phyloP scores from a whole-genome alignment of 2,797 vertebrate genomes.

The Rhincodon typus region DNA sequence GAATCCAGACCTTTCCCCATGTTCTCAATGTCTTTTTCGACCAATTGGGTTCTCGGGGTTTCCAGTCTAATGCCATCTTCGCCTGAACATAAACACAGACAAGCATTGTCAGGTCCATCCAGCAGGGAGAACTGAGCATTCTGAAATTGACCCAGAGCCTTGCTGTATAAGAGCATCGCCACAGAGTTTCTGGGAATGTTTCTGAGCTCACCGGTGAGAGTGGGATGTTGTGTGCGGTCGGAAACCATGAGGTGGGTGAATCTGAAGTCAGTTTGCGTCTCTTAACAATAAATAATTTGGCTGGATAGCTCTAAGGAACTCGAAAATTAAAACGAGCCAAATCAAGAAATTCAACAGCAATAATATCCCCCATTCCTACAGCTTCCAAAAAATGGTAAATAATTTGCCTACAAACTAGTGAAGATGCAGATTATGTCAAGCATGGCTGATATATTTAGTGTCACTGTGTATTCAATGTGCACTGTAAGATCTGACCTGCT shows the following conservation, averaged over 20 bases:
- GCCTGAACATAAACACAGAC: constrained; percentile 51
- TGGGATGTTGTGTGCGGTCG: not conserved
- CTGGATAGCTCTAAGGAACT: not conserved
- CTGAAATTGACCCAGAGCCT: constrained; percentile 40
- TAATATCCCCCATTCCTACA: not conserved
- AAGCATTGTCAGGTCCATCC: not conserved
- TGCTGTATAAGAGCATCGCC: not conserved
- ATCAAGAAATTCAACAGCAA: not conserved
- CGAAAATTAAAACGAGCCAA: not conserved
- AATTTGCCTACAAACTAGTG: not conserved
- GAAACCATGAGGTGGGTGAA: not conserved
- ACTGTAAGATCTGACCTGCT: not conserved
- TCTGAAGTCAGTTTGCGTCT: not conserved
- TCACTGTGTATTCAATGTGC: not conserved
- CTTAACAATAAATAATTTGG: not conserved
- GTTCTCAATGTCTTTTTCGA: constrained; percentile 83
- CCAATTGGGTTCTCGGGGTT: constrained; percentile 65
- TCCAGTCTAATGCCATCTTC: constrained; percentile 73
- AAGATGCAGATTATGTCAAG: not conserved
- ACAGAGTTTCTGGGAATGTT: not conserved
- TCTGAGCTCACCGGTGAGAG: not conserved
- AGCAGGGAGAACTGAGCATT: not conserved
- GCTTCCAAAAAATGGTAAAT: not conserved
- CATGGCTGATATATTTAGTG: not conserved
- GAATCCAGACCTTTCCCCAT: constrained; percentile 83